Percentiles rank a stretch among this genome's conserved stretches.
phyloP scores from a whole-genome alignment of 2,113 vertebrate species.

The Prionailurus viverrinus region DNA sequence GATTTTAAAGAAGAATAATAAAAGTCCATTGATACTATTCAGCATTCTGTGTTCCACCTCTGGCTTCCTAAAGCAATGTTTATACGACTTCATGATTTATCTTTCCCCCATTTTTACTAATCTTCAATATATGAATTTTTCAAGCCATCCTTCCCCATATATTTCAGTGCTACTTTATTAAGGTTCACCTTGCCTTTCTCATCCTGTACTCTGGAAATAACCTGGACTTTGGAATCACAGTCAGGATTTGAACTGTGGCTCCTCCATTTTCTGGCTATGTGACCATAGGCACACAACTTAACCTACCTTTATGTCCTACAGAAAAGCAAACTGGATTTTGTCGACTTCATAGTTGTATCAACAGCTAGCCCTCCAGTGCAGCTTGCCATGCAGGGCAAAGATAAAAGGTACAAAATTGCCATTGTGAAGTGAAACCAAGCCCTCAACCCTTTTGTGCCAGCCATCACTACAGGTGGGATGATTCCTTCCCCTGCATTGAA shows the following conservation, averaged over 20 bases:
- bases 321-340: not conserved
- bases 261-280: not conserved
- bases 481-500: not conserved
- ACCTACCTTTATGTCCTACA: not conserved
- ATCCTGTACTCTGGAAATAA: not conserved
- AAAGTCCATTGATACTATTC: not conserved
- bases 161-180: not conserved
- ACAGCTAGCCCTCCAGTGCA: not conserved
- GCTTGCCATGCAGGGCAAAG: not conserved
- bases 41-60: not conserved
- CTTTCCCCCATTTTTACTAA: not conserved
- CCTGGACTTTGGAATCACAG: not conserved
- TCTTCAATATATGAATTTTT: not conserved
- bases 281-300: not conserved
- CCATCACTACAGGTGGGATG: not conserved
- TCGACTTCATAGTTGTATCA: not conserved
- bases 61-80: not conserved
- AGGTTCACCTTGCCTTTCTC: not conserved
- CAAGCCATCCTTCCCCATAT: not conserved
- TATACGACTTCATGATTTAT: not conserved
- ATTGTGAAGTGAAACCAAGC: rapidly evolving
- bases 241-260: not conserved
- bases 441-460: not conserved
- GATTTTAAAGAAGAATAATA: not conserved
- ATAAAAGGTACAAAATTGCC: not conserved